Conservation (phyloP, 2,113 vertebrate species). For the Brachyhypopomus gauderio region DNA sequence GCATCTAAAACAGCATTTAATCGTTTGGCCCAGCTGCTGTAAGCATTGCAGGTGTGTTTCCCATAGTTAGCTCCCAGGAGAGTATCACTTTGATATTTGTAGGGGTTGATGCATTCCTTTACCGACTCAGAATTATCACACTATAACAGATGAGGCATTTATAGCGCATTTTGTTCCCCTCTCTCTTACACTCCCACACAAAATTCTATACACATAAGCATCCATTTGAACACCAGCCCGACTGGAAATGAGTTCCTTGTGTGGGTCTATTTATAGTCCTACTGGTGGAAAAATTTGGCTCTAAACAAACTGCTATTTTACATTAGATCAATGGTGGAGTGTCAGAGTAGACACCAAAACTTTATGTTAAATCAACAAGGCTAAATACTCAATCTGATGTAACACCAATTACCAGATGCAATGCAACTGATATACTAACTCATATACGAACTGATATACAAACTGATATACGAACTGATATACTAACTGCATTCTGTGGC, state of each 20-base stretch:
- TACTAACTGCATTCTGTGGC: background rate
- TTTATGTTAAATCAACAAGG: background rate
- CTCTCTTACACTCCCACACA: constrained; percentile 9
- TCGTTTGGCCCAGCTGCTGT: constrained; percentile 19
- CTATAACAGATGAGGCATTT: constrained; percentile 33
- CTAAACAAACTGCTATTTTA: constrained; percentile 4
- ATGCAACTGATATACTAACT: background rate
- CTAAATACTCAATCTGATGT: constrained; percentile 9
- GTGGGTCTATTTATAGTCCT: constrained; percentile 37
- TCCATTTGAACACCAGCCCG: constrained; percentile 25
- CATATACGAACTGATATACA: no score
- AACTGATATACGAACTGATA: no score
- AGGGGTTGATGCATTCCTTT: constrained; percentile 2
- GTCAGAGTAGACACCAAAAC: background rate
- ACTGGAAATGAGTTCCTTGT: constrained; percentile 11
- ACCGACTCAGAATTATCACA: constrained; percentile 30
- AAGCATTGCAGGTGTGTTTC: constrained; percentile 4
- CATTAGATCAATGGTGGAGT: background rate
- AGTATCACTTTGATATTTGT: constrained; percentile 32
- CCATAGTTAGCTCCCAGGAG: background rate
- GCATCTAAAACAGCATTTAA: constrained; percentile 42
- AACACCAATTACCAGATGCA: constrained; percentile 5
- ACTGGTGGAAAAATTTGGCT: background rate
- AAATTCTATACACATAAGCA: constrained; percentile 8
- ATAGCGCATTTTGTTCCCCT: constrained; percentile 1